Percentiles rank a stretch among this genome's conserved stretches.
phyloP scores from a whole-genome alignment of 1,140 invertebrate genomes.

The Lasioglossum baleicum region DNA sequence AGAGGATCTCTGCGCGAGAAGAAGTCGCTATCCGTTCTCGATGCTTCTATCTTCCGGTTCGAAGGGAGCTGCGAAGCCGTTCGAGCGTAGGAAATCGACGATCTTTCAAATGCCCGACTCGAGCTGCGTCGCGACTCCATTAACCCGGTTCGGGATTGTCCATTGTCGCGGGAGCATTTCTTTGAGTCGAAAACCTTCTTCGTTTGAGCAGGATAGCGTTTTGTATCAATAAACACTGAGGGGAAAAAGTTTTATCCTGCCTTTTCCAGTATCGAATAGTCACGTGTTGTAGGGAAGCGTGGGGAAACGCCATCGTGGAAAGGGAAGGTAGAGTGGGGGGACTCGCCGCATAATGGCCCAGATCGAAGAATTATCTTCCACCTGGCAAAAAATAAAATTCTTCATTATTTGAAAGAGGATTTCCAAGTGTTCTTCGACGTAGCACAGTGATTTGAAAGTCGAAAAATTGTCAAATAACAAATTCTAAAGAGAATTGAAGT shows the following conservation, averaged over 20 bases:
- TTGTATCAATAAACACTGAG: neutral
- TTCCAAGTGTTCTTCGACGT: too few species aligned
- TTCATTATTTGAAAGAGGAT: too few species aligned
- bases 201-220: neutral
- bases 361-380: neutral
- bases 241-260: too few species aligned
- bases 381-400: too few species aligned
- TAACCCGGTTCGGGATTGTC: neutral
- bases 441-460: too few species aligned
- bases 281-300: too few species aligned
- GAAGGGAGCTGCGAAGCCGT: constrained; percentile 3
- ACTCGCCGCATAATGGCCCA: neutral
- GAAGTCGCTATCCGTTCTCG: constrained; percentile 27
- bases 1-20: neutral
- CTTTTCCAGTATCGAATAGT: too few species aligned
- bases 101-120: neutral
- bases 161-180: neutral
- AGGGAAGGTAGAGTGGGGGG: too few species aligned
- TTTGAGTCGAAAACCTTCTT: neutral
- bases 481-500: too few species aligned
- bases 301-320: too few species aligned
- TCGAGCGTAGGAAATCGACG: constrained; percentile 23
- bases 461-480: too few species aligned
- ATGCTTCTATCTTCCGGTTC: constrained; percentile 8
- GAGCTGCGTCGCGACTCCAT: neutral